These are phyloP conservation scores for Wasmannia auropunctata DNA, from an alignment of 1,140 invertebrate genomes.

Conservation along the genomic window DNA sequence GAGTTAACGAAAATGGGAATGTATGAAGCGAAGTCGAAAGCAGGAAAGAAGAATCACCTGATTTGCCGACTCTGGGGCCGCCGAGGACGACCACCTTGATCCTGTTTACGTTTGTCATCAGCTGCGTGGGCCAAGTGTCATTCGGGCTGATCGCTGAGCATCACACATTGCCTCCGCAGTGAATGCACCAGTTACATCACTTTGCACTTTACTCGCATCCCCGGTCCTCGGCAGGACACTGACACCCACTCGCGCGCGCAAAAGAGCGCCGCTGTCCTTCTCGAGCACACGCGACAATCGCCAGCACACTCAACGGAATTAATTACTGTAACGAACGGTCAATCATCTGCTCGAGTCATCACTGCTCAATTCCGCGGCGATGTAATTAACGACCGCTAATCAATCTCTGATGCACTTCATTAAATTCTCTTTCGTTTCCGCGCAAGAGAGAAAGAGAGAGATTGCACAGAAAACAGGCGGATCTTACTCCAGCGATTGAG, in stretches of 20 bases:
- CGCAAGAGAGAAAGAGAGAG: not conserved
- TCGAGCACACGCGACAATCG: conserved; percentile 14
- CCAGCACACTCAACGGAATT: conserved; percentile 13
- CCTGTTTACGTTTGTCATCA: conserved; percentile 88
- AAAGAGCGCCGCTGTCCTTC: not conserved
- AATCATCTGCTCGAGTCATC: not conserved
- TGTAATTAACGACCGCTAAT: not conserved
- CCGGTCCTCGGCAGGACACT: conserved; percentile 56
- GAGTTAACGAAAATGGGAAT: not conserved
- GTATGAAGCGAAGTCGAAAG: not conserved
- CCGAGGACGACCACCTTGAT: conserved; percentile 90
- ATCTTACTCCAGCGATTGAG: not conserved
- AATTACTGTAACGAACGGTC: not conserved
- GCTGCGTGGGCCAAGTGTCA: conserved; percentile 70
- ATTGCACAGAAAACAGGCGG: not conserved
- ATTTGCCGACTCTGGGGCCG: conserved; percentile 89
- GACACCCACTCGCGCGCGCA: conserved; percentile 52
- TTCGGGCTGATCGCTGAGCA: conserved; percentile 55
- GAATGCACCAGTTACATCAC: conserved; percentile 57
- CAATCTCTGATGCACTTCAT: not conserved
- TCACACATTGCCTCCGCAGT: conserved; percentile 61
- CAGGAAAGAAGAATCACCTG: conserved; percentile 73
- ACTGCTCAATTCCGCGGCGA: not conserved
- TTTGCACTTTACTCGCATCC: conserved; percentile 52
- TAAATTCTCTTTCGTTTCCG: not conserved